These are phyloP conservation scores for Acronicta psi DNA, from an alignment of 2,888 invertebrate genomes.

Conservation along the genomic window DNA sequence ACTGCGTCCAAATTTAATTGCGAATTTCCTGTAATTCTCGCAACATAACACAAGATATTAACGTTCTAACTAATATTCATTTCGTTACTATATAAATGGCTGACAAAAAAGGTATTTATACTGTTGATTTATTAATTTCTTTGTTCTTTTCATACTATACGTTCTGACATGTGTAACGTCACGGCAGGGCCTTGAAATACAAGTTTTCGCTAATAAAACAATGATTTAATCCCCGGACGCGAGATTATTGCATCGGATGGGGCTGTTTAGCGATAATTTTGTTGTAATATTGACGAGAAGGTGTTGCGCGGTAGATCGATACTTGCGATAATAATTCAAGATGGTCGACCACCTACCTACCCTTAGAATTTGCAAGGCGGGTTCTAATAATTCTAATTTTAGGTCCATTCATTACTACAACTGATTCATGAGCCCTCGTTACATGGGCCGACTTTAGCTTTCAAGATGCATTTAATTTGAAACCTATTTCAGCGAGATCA, in stretches of 20 bases:
- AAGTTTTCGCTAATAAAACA: slow-evolving; percentile 58
- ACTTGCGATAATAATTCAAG: slow-evolving; percentile 74
- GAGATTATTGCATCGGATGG: slow-evolving; percentile 25
- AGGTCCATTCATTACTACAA: slow-evolving; percentile 56
- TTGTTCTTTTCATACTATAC: slow-evolving; percentile 75
- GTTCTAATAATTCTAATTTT: slow-evolving; percentile 66
- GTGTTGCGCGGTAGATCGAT: slow-evolving; percentile 72
- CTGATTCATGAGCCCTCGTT: slow-evolving; percentile 30
- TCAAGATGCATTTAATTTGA: slow-evolving; percentile 1
- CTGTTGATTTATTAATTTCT: slow-evolving; percentile 74
- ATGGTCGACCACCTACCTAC: slow-evolving; percentile 81
- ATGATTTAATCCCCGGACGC: slow-evolving; percentile 45
- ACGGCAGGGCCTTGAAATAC: slow-evolving; percentile 65
- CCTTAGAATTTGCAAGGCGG: slow-evolving; percentile 56
- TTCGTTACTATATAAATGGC: slow-evolving; percentile 83
- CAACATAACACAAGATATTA: slow-evolving; percentile 61
- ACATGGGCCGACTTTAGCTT: slow-evolving; percentile 7
- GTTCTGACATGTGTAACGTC: slow-evolving; percentile 87
- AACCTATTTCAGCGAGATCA: neutral
- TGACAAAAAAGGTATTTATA: slow-evolving; percentile 89
- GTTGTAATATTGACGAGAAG: slow-evolving; percentile 22
- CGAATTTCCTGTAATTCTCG: slow-evolving; percentile 64
- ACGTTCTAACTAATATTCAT: slow-evolving; percentile 69
- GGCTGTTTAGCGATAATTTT: slow-evolving; percentile 32
- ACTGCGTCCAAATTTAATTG: slow-evolving; percentile 72